Percentiles rank a stretch among this genome's conserved stretches.
phyloP scores from a whole-genome alignment of 1,140 invertebrate species.

The Drosophila athabasca region DNA sequence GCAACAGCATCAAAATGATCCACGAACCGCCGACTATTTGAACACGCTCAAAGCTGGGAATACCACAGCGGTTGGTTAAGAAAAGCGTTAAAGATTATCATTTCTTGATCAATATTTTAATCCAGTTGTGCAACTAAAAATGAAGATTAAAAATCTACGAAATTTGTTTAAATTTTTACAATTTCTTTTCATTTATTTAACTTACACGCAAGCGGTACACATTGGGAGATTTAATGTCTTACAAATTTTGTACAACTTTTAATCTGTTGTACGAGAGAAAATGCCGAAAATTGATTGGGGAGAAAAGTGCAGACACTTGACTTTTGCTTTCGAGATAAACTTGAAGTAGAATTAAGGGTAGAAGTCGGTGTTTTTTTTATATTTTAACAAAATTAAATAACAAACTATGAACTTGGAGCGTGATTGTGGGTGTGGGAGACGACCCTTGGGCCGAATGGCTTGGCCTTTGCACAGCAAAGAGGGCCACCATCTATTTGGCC shows the following conservation, averaged over 20 bases:
- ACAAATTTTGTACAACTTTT: conserved; percentile 54
- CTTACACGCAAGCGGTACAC: conserved; percentile 45
- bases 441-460: not conserved
- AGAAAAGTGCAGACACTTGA: conserved; percentile 14
- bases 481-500: conserved; percentile 51
- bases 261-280: conserved; percentile 54
- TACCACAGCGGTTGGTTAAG: not conserved
- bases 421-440: conserved; percentile 25
- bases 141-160: too few species aligned
- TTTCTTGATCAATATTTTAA: too few species aligned
- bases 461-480: conserved; percentile 69
- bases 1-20: conserved; percentile 73
- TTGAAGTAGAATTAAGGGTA: conserved; percentile 9
- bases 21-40: conserved; percentile 49
- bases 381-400: conserved; percentile 77
- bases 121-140: too few species aligned
- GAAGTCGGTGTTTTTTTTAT: conserved; percentile 13
- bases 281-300: conserved; percentile 45
- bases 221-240: conserved; percentile 10
- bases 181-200: conserved; percentile 59
- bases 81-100: too few species aligned
- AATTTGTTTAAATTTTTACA: conserved; percentile 25
- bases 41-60: conserved; percentile 28
- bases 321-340: conserved; percentile 21
- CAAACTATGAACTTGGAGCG: conserved; percentile 58